These are phyloP conservation scores for Maccullochella peelii DNA, from an alignment of 2,113 vertebrate genomes.

Conservation along the genomic window DNA sequence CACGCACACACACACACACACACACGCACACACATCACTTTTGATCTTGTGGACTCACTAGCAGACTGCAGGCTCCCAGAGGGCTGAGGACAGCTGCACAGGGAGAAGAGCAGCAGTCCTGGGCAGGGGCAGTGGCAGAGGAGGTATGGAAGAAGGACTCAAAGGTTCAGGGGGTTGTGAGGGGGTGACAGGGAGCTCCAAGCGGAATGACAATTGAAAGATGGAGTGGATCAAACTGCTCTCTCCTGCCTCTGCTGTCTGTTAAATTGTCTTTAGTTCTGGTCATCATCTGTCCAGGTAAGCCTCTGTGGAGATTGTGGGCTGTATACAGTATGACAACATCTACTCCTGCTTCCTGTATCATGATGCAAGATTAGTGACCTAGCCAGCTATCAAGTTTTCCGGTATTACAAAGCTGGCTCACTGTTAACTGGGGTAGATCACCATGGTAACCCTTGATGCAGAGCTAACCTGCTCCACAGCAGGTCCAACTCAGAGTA, in stretches of 20 bases:
- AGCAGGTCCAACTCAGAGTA: neutral
- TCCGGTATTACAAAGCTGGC: neutral
- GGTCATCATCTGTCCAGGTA: neutral
- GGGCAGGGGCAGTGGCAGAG: neutral
- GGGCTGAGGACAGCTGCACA: neutral
- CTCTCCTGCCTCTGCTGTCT: neutral
- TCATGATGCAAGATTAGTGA: neutral
- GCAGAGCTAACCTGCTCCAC: neutral
- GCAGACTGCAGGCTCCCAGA: conserved; percentile 1
- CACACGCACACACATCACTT: conserved; percentile 5
- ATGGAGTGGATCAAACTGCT: conserved; percentile 14
- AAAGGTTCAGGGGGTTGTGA: neutral
- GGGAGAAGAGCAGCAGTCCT: neutral
- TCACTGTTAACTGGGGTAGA: neutral
- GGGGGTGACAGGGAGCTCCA: neutral
- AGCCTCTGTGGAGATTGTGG: neutral
- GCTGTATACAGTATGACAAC: neutral
- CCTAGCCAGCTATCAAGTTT: neutral
- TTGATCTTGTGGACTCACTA: conserved; percentile 31
- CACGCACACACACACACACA: conserved; percentile 7
- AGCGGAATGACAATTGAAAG: conserved; percentile 1
- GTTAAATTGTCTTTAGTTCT: neutral
- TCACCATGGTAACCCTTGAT: neutral
- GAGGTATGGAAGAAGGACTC: neutral
- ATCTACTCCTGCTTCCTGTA: neutral